Evolutionary conservation across 2,113 vertebrate species (phyloP), one percentile per base, ranked within the genome.

Genomic region (Amphiprion ocellaris): DNA sequence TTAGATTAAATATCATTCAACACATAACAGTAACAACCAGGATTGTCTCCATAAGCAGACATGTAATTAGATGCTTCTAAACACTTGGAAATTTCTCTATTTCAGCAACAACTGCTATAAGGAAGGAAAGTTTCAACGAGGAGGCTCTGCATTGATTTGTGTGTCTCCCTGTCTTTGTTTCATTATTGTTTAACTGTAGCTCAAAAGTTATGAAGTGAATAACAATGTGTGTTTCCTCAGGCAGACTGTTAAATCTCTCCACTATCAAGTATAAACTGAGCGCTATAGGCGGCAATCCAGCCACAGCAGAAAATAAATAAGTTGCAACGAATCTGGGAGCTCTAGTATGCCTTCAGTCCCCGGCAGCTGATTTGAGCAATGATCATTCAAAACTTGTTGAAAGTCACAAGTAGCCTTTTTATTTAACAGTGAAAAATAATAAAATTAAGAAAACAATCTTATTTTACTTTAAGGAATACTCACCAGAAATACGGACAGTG

Each of bases 191-290:
- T 60, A 62, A 81, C 52, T 37, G 62, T 53, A 59, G 80, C 66
- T 69, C 49, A 69, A 41, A 74, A 39, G 46, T 83, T 73, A 60
- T 50, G 19, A 69, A 58, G 23, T 50, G 66, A 84, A 81, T 81
- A 70, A 58, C 71, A 75, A 77, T 11, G 63, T n/a, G 62, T 1
- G 47, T 61, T 10, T 85, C 84, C 79, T 77, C 65, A 1, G 72
- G 72, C 68, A 23, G 59, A 60, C 78, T 60, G 55, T 60, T 71
- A 68, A 74, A 75, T 74, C 56, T 44, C 74, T 59, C 14, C 49
- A n/a, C 69, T 66, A 63, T 73, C 68, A 73, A 44, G 74, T 14
- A 63, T 55, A 56, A 52, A 26, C 58, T 11, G n/a, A 79, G 68
- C 79, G 80, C 47, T 65, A 23, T 3, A 52, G 50, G 65, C 26